These are phyloP conservation scores for Meles meles DNA, from an alignment of 2,113 vertebrate species.

Conservation along the genomic window DNA sequence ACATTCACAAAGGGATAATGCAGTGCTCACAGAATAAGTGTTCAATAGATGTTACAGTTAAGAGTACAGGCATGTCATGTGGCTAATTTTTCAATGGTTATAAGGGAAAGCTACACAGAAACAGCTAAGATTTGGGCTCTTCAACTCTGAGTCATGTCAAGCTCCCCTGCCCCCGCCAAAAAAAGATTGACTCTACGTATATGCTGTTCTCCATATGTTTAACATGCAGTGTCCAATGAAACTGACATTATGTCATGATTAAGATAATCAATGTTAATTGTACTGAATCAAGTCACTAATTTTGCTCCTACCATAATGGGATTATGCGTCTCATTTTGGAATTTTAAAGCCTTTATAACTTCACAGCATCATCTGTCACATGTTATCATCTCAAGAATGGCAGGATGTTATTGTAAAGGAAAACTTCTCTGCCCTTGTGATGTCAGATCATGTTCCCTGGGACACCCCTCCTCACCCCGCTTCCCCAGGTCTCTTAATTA, in stretches of 20 bases:
- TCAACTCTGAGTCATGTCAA: not conserved
- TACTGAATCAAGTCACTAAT: not conserved
- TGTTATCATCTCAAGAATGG: not conserved
- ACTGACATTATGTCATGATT: conserved; percentile 22
- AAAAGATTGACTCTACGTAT: not conserved
- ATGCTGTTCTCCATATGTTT: not conserved
- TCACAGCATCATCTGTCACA: not conserved
- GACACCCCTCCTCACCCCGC: not conserved
- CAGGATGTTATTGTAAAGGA: not conserved
- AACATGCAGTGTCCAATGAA: not conserved
- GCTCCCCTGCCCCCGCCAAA: rapidly evolving
- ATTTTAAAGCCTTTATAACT: conserved; percentile 4
- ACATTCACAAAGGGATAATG: not conserved
- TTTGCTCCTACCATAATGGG: not conserved
- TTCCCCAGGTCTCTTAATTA: not conserved
- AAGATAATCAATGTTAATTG: conserved; percentile 15
- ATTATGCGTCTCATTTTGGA: conserved; percentile 29
- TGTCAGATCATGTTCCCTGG: not conserved
- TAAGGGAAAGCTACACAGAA: not conserved
- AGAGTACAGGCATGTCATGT: not conserved
- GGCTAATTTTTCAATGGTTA: not conserved
- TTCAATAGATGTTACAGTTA: not conserved
- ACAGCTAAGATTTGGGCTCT: not conserved
- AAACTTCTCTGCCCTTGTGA: not conserved
- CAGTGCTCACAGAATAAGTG: not conserved